Evolutionary conservation across 2,888 invertebrate species (phyloP).

Genomic region (Pterostichus madidus): DNA sequence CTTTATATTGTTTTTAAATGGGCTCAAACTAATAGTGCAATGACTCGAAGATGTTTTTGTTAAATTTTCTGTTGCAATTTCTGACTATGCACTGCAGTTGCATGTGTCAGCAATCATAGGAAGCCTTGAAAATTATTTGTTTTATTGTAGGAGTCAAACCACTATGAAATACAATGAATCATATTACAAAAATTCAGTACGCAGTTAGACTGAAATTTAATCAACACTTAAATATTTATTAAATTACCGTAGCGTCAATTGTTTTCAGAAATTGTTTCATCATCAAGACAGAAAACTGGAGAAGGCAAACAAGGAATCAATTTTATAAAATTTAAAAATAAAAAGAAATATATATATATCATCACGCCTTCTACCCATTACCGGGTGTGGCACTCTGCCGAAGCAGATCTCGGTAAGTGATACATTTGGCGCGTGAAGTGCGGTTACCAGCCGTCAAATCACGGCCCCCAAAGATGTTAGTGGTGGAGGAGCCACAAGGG

Average conservation of each 20-base stretch:
- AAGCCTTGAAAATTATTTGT: slow-evolving; percentile 29
- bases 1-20: too few relatives aligned
- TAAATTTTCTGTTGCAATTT: neutral
- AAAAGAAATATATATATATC: too few relatives aligned
- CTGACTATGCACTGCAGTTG: slow-evolving; percentile 19
- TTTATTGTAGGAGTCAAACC: slow-evolving; percentile 46
- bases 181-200: slow-evolving; percentile 24
- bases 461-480: too few relatives aligned
- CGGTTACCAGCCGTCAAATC: too few relatives aligned
- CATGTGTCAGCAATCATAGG: slow-evolving; percentile 41
- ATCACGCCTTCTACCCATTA: too few relatives aligned
- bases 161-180: slow-evolving; percentile 33
- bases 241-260: neutral
- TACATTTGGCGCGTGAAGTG: too few relatives aligned
- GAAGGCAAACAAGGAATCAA: neutral
- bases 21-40: neutral
- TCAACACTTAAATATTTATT: neutral
- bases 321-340: too few relatives aligned
- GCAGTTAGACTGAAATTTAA: slow-evolving; percentile 23
- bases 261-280: neutral
- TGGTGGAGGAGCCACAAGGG: too few relatives aligned
- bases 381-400: too few relatives aligned
- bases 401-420: too few relatives aligned
- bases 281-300: neutral
- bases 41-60: neutral